phyloP scores from a whole-genome alignment of 2,113 vertebrate genomes.

The Actinemys pallida region DNA sequence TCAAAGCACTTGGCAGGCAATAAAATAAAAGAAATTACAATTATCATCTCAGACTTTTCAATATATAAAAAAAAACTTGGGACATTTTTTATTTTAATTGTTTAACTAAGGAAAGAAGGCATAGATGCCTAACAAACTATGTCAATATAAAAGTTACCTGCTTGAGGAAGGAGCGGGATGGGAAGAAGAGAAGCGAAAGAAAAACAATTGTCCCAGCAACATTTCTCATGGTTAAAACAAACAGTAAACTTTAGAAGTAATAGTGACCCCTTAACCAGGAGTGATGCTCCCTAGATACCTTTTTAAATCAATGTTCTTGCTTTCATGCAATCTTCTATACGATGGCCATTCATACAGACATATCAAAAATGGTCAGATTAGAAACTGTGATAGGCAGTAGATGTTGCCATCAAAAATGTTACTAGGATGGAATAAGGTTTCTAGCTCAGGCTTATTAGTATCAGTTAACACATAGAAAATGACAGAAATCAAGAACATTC shows the following conservation, averaged over 20 bases:
- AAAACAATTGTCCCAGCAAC: neutral
- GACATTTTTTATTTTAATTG: constrained; percentile 10
- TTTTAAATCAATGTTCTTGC: neutral
- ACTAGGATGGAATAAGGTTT: neutral
- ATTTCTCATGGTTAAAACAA: neutral
- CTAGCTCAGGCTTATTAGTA: neutral
- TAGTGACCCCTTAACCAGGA: neutral
- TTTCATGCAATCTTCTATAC: neutral
- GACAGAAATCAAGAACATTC: neutral
- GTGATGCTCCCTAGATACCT: neutral
- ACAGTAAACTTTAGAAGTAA: neutral
- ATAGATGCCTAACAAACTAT: constrained; percentile 41
- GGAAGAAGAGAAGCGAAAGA: neutral
- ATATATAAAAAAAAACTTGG: constrained; percentile 40
- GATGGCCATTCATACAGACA: neutral
- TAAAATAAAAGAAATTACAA: constrained; percentile 60
- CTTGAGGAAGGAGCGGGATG: neutral
- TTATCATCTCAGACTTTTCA: constrained; percentile 45
- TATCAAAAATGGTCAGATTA: neutral
- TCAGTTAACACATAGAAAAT: neutral
- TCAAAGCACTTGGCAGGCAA: constrained; percentile 63
- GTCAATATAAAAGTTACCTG: constrained; percentile 21
- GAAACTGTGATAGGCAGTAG: neutral
- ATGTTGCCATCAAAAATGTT: neutral
- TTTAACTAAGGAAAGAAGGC: neutral